Conservation (phyloP, 2,797 vertebrate genomes). For the Sphenopsis melanotis region DNA sequence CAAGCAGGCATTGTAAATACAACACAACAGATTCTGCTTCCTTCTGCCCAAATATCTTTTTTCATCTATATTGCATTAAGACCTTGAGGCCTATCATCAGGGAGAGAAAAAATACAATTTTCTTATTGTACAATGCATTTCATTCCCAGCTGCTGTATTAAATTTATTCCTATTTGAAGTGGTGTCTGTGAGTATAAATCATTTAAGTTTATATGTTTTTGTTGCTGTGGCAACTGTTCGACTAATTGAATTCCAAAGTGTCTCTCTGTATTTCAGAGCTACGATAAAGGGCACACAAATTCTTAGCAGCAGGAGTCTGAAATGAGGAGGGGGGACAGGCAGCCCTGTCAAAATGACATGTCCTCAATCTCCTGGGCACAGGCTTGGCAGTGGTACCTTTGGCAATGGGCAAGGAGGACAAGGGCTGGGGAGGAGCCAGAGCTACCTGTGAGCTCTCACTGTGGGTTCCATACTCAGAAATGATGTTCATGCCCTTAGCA, state of each 20-base stretch:
- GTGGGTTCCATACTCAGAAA: not conserved
- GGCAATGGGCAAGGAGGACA: not conserved
- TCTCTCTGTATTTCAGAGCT: slow-evolving; percentile 67
- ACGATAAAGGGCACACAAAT: slow-evolving; percentile 59
- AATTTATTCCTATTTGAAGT: slow-evolving; percentile 76
- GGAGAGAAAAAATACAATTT: slow-evolving; percentile 69
- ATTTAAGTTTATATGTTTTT: slow-evolving; percentile 75
- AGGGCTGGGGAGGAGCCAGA: not conserved
- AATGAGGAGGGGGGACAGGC: not conserved
- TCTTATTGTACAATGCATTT: slow-evolving; percentile 72
- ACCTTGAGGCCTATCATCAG: slow-evolving; percentile 46
- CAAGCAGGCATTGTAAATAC: slow-evolving; percentile 18
- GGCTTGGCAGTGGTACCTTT: not conserved
- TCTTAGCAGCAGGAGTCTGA: slow-evolving; percentile 25
- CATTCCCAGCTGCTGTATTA: slow-evolving; percentile 73
- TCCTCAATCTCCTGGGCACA: not conserved
- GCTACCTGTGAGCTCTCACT: not conserved
- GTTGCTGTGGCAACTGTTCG: slow-evolving; percentile 76
- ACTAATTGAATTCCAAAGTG: slow-evolving; percentile 78
- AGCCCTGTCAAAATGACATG: not conserved
- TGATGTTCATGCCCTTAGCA: not conserved
- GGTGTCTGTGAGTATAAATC: slow-evolving; percentile 75
- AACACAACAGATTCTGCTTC: not conserved
- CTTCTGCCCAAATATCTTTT: slow-evolving; percentile 43
- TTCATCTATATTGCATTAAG: slow-evolving; percentile 64